Conservation (phyloP, 2,797 vertebrate species). For the Sebastes taczanowskii region DNA sequence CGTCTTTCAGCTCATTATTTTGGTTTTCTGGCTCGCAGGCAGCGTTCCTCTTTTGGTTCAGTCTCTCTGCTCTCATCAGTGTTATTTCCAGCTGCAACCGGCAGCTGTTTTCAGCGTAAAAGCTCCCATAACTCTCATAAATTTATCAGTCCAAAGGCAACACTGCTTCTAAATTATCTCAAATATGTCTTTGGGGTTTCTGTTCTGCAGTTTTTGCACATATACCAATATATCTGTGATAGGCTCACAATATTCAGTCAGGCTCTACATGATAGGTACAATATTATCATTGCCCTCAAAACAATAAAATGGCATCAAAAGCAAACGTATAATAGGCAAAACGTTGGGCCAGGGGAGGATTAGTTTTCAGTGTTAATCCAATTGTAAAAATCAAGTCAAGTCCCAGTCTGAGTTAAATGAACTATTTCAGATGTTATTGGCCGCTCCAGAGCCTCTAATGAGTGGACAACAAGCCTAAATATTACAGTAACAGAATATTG, state of each 20-base stretch:
- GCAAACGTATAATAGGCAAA: not conserved
- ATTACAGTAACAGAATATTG: no score
- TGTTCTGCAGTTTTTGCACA: not conserved
- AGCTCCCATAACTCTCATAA: not conserved
- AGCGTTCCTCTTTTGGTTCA: not conserved
- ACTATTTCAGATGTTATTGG: not conserved
- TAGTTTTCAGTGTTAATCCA: not conserved
- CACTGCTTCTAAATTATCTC: not conserved
- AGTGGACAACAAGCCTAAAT: not conserved
- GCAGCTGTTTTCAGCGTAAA: not conserved
- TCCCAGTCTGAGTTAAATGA: not conserved
- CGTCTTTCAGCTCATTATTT: not conserved
- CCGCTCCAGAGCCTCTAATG: not conserved
- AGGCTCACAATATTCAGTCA: not conserved
- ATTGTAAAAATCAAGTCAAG: not conserved
- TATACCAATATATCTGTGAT: not conserved
- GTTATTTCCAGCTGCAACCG: not conserved
- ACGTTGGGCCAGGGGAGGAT: not conserved
- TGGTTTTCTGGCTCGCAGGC: not conserved
- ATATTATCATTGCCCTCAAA: not conserved
- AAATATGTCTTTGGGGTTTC: not conserved
- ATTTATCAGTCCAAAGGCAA: not conserved
- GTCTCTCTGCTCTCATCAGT: not conserved
- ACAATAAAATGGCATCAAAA: not conserved
- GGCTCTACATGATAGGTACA: not conserved